Conservation (phyloP, 1,140 invertebrate species). For the Drosophila ohnishii region DNA sequence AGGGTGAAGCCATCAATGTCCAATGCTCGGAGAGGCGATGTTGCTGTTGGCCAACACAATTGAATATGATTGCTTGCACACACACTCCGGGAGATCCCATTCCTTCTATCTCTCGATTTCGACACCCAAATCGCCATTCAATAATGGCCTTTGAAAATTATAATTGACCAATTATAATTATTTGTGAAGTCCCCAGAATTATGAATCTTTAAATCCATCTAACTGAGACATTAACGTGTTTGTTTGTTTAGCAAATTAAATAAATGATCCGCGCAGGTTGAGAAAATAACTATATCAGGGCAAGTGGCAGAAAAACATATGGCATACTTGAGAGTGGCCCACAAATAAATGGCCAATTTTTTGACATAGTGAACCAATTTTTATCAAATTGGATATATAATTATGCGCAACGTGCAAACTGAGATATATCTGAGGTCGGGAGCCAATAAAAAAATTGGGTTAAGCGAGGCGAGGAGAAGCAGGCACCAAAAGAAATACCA, state of each 20-base stretch:
- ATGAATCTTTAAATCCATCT: neutral
- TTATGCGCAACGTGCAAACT: slow-evolving; percentile 25
- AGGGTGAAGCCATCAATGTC: slow-evolving; percentile 76
- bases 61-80: slow-evolving; percentile 27
- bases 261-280: slow-evolving; percentile 9
- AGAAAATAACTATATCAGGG: slow-evolving; percentile 32
- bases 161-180: slow-evolving; percentile 44
- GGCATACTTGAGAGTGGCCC: slow-evolving; percentile 8
- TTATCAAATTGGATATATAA: slow-evolving; percentile 43
- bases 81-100: slow-evolving; percentile 18
- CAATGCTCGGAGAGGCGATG: slow-evolving; percentile 58
- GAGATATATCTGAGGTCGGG: slow-evolving; percentile 16
- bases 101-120: slow-evolving; percentile 28
- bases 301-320: slow-evolving; percentile 20
- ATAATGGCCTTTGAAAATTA: slow-evolving; percentile 15
- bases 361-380: slow-evolving; percentile 46
- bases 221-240: slow-evolving; percentile 19
- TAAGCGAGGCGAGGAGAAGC: slow-evolving; percentile 30
- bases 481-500: slow-evolving; percentile 40
- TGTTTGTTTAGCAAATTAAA: slow-evolving; percentile 13
- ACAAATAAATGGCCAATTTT: slow-evolving; percentile 30
- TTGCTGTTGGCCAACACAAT: slow-evolving; percentile 48
- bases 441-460: slow-evolving; percentile 36
- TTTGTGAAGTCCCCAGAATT: slow-evolving; percentile 8
- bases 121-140: slow-evolving; percentile 22